Conservation (phyloP, 2,113 vertebrate genomes). For the Urocynchramus pylzowi region DNA sequence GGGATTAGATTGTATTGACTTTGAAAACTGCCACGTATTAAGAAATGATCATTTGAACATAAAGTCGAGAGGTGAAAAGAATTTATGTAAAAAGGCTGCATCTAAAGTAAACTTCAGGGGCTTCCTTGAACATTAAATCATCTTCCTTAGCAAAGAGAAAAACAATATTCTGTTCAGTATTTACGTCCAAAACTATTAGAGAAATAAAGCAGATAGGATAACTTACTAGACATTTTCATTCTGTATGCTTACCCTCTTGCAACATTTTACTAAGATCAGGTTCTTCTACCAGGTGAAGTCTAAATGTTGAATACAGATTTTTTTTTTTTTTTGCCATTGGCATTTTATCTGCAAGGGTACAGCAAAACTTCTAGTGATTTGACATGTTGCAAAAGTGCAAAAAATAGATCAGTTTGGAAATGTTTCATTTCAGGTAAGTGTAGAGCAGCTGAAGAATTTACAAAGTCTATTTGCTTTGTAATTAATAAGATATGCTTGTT, state of each 20-base stretch:
- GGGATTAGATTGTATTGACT: neutral
- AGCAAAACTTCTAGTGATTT: neutral
- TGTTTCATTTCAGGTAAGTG: neutral
- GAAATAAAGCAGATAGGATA: neutral
- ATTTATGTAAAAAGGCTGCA: neutral
- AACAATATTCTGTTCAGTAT: neutral
- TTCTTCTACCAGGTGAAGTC: neutral
- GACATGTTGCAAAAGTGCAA: neutral
- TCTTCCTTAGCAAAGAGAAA: neutral
- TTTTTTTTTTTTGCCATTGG: neutral
- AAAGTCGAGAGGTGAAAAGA: neutral
- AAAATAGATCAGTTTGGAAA: neutral
- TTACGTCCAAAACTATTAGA: neutral
- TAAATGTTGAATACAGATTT: fast-evolving
- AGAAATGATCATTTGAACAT: neutral
- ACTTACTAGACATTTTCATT: neutral
- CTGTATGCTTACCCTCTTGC: neutral
- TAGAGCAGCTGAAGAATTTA: neutral
- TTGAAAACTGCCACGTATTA: neutral
- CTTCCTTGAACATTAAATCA: neutral
- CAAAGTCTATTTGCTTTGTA: neutral
- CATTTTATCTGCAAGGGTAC: neutral
- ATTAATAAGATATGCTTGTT: neutral
- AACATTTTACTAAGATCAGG: neutral
- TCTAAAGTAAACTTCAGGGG: neutral